Conservation (phyloP, 23 tunicate species). For the Trididemnum nubilum region DNA sequence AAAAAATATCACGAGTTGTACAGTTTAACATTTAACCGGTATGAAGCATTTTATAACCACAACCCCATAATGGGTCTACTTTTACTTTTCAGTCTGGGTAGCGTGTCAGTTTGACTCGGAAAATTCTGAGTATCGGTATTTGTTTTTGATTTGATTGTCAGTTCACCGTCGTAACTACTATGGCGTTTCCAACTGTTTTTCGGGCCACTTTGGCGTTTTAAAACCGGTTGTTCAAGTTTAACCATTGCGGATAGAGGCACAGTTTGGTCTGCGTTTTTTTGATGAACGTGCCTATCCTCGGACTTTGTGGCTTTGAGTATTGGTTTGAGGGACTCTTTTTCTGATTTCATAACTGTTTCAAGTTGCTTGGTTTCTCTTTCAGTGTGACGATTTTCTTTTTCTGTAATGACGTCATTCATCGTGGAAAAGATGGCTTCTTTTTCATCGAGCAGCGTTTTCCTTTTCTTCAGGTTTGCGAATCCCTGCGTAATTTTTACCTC, state of each 20-base stretch:
- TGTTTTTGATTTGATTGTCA: background rate
- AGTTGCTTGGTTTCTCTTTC: background rate
- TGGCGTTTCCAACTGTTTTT: background rate
- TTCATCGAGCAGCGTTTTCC: conserved; percentile 65
- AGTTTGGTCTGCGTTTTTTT: no score
- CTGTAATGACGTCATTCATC: conserved; percentile 57
- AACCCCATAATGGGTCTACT: conserved; percentile 13
- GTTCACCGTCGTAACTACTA: conserved; percentile 18
- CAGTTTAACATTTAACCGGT: no score
- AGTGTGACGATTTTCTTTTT: background rate
- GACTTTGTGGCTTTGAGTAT: no score
- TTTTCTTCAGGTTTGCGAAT: conserved; percentile 50
- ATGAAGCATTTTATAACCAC: conserved; percentile 27
- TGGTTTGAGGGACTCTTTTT: background rate
- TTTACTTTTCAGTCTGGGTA: conserved; percentile 6
- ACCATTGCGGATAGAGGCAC: background rate
- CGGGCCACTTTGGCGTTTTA: background rate
- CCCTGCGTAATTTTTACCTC: conserved; percentile 48
- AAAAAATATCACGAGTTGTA: no score
- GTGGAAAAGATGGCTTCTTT: conserved; percentile 47
- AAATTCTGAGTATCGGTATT: background rate
- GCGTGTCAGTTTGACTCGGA: background rate
- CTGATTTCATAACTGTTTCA: no score
- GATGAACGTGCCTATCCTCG: background rate
- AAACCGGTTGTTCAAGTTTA: background rate